These are phyloP conservation scores for Pholis gunnellus DNA, from an alignment of 2,113 vertebrate genomes.

Conservation along the genomic window DNA sequence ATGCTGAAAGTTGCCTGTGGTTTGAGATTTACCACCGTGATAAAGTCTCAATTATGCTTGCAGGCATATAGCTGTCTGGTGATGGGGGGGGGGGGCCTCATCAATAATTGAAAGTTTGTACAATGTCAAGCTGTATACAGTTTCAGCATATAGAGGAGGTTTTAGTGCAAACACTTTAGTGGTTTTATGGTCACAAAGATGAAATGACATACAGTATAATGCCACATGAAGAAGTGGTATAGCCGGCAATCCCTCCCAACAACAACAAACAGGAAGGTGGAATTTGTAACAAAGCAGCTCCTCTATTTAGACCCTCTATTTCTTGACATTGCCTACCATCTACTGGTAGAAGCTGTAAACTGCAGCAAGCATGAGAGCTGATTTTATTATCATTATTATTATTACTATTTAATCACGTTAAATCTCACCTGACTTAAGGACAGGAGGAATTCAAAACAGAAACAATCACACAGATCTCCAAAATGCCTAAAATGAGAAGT, in stretches of 20 bases:
- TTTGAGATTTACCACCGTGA: background rate
- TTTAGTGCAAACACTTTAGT: background rate
- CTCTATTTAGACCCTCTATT: conserved; percentile 15
- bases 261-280: background rate
- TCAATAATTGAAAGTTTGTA: conserved; percentile 2
- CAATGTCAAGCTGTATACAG: background rate
- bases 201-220: background rate
- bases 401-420: background rate
- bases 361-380: background rate
- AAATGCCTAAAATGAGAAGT: background rate
- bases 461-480: background rate
- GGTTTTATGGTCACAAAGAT: background rate
- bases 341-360: conserved; percentile 65
- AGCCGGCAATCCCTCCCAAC: background rate
- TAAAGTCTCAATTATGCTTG: background rate
- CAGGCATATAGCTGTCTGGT: background rate
- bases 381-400: background rate
- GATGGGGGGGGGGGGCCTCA: background rate
- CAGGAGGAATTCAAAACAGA: background rate
- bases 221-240: background rate
- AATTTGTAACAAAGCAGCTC: background rate
- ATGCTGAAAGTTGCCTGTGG: background rate
- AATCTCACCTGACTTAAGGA: background rate
- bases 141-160: background rate
- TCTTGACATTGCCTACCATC: conserved; percentile 71